Conservation (phyloP, 2,888 invertebrate genomes). For the Dinocampus coccinellae region DNA sequence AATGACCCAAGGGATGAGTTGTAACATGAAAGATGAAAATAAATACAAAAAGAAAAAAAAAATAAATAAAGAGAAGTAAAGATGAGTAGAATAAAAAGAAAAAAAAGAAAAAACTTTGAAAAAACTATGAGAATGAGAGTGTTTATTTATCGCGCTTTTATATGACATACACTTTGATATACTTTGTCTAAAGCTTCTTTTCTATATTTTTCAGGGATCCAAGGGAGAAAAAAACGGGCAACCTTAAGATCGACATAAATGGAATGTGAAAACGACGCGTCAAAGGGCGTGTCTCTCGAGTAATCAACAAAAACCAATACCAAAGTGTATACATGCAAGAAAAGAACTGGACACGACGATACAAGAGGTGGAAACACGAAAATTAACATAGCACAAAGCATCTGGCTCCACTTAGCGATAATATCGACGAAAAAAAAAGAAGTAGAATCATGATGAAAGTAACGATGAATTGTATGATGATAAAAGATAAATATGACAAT, state of each 20-base stretch:
- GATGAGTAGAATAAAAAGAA: background rate
- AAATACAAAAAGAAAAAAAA: background rate
- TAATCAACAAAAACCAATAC: conserved; percentile 34
- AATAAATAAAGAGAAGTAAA: background rate
- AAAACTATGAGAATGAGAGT: background rate
- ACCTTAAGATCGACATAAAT: conserved; percentile 83
- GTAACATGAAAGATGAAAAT: background rate
- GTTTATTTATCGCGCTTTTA: conserved; percentile 18
- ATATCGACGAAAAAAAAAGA: conserved; percentile 28
- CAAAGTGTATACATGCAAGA: conserved; percentile 32
- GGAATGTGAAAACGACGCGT: conserved; percentile 71
- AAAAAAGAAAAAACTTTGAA: conserved; percentile 20
- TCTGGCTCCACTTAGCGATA: background rate
- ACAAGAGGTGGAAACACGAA: conserved; percentile 15
- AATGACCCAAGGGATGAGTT: background rate
- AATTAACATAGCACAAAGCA: conserved; percentile 11
- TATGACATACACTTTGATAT: conserved; percentile 4
- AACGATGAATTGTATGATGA: background rate
- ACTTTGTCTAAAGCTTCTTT: conserved; percentile 31
- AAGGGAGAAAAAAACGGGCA: conserved; percentile 91
- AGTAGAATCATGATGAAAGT: conserved; percentile 9
- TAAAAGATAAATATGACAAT: background rate
- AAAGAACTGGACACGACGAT: conserved; percentile 22
- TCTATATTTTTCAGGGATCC: conserved; percentile 76
- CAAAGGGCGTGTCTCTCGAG: conserved; percentile 36